A percentile compares a stretch with the other conserved stretches of the same genome.
Conservation (phyloP, 1,140 invertebrate genomes). For the Lucilia sericata region DNA sequence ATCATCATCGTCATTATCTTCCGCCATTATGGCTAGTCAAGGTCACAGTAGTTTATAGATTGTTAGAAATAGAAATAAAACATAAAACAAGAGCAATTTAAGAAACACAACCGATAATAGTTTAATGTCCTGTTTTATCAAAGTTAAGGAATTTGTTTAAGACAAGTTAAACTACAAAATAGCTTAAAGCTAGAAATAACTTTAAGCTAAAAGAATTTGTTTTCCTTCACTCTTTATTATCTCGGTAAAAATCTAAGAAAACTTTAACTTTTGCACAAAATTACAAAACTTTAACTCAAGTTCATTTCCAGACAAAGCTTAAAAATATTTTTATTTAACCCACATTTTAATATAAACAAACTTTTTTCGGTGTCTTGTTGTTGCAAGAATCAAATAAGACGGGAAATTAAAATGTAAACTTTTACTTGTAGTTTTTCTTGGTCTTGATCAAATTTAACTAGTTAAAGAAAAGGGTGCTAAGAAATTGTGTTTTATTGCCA, state of each 20-base stretch:
- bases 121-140: too few species aligned
- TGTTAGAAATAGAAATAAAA: neutral
- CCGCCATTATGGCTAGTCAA: conserved; percentile 8
- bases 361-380: neutral
- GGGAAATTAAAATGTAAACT: neutral
- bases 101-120: neutral
- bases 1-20: neutral
- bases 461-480: neutral
- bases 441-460: neutral
- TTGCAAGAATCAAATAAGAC: neutral
- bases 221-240: neutral
- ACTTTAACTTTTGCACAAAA: too few species aligned
- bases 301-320: too few species aligned
- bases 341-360: neutral
- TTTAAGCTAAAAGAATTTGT: neutral
- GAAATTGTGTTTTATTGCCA: neutral
- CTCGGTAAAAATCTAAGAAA: too few species aligned
- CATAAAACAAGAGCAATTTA: neutral
- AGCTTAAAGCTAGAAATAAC: neutral
- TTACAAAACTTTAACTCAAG: too few species aligned
- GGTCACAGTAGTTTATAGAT: neutral
- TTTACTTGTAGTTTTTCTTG: neutral
- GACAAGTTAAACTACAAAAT: too few species aligned
- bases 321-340: neutral
- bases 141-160: too few species aligned